Evolutionary conservation across 2,888 invertebrate species (phyloP), one percentile per base, ranked within the genome.

Genomic region (Ectropis crepuscularia): DNA sequence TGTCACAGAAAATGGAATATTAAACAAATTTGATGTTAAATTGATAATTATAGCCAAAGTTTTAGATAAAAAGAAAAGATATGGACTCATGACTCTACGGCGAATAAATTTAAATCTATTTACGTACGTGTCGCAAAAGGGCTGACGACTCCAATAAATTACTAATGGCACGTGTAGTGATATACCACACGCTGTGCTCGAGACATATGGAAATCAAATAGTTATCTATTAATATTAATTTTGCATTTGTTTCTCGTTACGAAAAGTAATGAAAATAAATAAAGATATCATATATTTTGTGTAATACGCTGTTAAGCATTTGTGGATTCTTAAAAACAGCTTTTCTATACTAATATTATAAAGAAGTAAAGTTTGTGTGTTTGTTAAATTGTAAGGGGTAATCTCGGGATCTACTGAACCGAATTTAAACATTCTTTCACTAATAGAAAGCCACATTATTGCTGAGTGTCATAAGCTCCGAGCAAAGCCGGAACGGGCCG

Each of bases 131-230:
- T 53, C 41, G 48, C 39, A 48, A 47, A 50, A 46, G 41, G 60
- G 37, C 41, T 36, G 12, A 46, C 45, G 54, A 55, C 54, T n/a
- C 46, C 12, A 55, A 46, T 55, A 55, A 55, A 55, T 55, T 16
- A 55, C 46, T 55, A 46, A 46, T 55, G 54, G n/a, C 10, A 16
- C 12, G 12, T 43, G 10, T 28, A 28, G 16, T 28, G 41, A 51
- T 51, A 51, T 41, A 51, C 41, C 10, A 51, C 28, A 28, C 5
- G 7, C 28, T 41, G 6, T 41, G 12, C 6, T 11, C 10, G 39
- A 41, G 4, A 9, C 28, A 0, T 28, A 28, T 42, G 16, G 39
- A 42, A 39, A 51, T 16, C 10, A 41, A 41, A 51, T 6, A 41
- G 11, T 4, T 41, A 51, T n/a, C n/a, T n/a, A n/a, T 51, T 16